A percentile compares a stretch with the other conserved stretches of the same genome.
phyloP scores from a whole-genome alignment of 2,113 vertebrate genomes.

The Accipiter cooperii region DNA sequence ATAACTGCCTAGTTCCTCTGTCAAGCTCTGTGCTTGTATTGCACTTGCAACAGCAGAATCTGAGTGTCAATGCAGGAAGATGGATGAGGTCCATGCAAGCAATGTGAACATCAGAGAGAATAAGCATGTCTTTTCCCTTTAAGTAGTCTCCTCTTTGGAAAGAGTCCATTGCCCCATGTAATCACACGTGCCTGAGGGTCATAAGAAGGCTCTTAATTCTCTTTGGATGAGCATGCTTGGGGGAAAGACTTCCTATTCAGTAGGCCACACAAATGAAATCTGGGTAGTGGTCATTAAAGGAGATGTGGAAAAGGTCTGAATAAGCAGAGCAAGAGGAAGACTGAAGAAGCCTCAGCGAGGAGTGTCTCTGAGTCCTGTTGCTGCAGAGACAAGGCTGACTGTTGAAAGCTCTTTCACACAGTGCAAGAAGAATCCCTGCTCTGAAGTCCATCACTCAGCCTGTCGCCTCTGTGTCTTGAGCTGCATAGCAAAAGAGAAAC shows the following conservation, averaged over 20 bases:
- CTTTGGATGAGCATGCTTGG: background rate
- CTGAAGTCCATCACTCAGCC: constrained; percentile 65
- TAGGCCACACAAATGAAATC: background rate
- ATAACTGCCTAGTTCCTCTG: background rate
- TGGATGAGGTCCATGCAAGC: background rate
- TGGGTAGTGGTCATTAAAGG: background rate
- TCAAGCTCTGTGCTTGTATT: background rate
- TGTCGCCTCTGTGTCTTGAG: constrained; percentile 25
- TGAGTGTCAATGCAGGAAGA: background rate
- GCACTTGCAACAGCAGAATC: background rate
- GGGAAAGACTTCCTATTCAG: background rate
- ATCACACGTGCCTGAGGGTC: background rate
- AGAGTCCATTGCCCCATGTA: background rate
- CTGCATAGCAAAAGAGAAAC: constrained; percentile 34
- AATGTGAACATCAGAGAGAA: background rate
- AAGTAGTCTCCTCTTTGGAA: background rate
- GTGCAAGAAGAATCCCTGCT: constrained; percentile 45
- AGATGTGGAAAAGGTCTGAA: background rate
- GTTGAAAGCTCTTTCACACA: constrained; percentile 31
- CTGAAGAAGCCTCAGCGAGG: background rate
- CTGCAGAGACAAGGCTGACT: constrained; percentile 44
- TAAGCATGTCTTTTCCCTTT: background rate
- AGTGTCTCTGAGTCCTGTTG: constrained; percentile 29
- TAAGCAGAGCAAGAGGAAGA: background rate
- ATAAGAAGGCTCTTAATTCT: background rate